Evolutionary conservation across 2,888 invertebrate species (phyloP), one percentile per base, ranked within the genome.

Genomic region (Megastigmus dorsalis): DNA sequence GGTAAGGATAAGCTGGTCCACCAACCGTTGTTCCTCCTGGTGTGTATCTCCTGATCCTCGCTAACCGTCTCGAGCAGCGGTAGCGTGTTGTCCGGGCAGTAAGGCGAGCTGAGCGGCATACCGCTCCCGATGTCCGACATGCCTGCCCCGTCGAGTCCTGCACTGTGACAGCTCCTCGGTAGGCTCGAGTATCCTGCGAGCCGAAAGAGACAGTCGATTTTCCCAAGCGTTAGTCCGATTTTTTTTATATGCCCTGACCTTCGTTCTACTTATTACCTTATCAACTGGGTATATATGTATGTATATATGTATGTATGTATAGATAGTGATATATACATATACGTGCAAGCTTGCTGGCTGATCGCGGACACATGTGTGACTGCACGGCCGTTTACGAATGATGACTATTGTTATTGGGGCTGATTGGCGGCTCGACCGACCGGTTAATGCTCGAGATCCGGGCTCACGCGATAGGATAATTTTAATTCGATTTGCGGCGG

Each of bases 181-280:
- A 95, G 90, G 88, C 95, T 95, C 89, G 94, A 95, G 89, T 95
- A 95, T 73, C 95, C 95, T 94, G 86, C n/a, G 43, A n/a, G n/a
- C n/a, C n/a, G n/a, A n/a, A n/a, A n/a, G n/a, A n/a, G n/a, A 28
- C 28, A 18, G 30, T 18, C 23, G 45, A n/a, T n/a, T n/a, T n/a
- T n/a, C n/a, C n/a, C n/a, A n/a, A 2, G 57, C 13, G 7, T 67
- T 55, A 28, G 15, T 52, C 65, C 10, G 45, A 6, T 1, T 45
- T n/a, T n/a, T n/a, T n/a, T n/a, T n/a, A n/a, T n/a, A n/a, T n/a
- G n/a, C n/a, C n/a, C n/a, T n/a, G n/a, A n/a, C n/a, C n/a, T 2
- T 45, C 9, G 26, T 23, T 9, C 15, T 45, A 45, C 7, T 4
- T 30, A 48, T 23, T 48, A 23, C 18, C 6, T 26, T 50, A 13